Evolutionary conservation across 2,113 vertebrate species (phyloP).

Genomic region (Sclerurus mexicanus): DNA sequence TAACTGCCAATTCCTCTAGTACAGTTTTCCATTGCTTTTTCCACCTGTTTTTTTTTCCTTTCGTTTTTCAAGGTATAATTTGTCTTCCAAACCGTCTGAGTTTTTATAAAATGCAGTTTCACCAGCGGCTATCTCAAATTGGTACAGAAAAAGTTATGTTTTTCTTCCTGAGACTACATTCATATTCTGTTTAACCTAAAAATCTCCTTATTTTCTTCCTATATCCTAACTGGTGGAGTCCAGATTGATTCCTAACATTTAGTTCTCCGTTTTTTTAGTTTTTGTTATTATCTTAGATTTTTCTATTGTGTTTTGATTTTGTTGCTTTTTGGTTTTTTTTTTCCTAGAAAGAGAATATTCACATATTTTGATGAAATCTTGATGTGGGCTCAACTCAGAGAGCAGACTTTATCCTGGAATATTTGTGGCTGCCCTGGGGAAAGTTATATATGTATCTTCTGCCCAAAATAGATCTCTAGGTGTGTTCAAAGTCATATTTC

Average conservation of each 20-base stretch:
- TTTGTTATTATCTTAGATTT: background rate
- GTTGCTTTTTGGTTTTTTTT: background rate
- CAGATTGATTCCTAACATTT: background rate
- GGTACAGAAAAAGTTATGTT: background rate
- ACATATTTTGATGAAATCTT: background rate
- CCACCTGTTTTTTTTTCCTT: background rate
- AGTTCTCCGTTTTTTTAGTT: background rate
- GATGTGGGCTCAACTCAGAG: background rate
- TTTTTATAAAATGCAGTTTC: background rate
- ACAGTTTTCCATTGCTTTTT: background rate
- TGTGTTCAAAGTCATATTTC: background rate
- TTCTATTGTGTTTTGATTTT: background rate
- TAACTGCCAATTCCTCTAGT: background rate
- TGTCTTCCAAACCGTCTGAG: background rate
- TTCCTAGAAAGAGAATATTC: background rate
- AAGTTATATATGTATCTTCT: background rate
- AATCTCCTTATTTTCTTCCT: background rate
- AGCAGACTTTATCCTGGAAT: background rate
- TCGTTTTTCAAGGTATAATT: background rate
- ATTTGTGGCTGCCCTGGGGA: background rate
- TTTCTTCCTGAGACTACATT: background rate
- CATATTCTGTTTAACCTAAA: background rate
- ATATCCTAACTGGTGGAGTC: rapidly evolving
- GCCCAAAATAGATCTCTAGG: background rate
- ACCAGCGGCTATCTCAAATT: background rate